Percentiles rank a stretch among this genome's conserved stretches.
Conservation (phyloP, 2,797 vertebrate genomes). For the Pipistrellus pygmaeus region DNA sequence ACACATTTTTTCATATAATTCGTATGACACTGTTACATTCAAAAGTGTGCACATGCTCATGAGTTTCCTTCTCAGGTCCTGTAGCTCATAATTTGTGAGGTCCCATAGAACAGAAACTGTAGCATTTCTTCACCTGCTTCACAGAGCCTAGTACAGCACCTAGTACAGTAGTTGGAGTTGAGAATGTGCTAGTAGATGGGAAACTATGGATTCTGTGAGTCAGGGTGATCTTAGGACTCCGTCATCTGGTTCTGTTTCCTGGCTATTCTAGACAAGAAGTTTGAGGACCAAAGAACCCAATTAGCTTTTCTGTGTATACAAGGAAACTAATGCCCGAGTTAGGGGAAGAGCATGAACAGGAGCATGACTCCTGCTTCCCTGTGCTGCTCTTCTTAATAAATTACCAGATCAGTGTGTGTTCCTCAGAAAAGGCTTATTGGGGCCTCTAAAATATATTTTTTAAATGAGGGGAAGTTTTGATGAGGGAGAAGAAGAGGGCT, state of each 20-base stretch:
- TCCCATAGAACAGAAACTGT: neutral
- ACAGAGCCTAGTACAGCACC: neutral
- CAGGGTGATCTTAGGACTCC: neutral
- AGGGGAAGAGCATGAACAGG: neutral
- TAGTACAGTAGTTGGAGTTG: neutral
- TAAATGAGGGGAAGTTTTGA: neutral
- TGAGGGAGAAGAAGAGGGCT: neutral
- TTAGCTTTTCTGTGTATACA: neutral
- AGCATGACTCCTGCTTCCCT: neutral
- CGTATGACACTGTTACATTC: neutral
- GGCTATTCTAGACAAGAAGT: neutral
- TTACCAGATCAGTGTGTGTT: neutral
- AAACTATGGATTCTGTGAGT: neutral
- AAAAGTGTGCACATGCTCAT: fast-evolving
- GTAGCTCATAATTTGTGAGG: neutral
- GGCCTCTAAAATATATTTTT: neutral
- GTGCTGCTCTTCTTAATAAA: neutral
- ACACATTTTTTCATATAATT: neutral
- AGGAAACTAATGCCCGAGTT: fast-evolving
- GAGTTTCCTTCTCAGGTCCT: neutral
- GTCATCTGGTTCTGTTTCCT: neutral
- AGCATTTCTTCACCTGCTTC: neutral
- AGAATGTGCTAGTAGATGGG: neutral
- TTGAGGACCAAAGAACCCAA: neutral
- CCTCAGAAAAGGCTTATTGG: neutral